Evolutionary conservation across 2,113 vertebrate genomes (phyloP).

Genomic region (Cyanoramphus novaezelandiae): DNA sequence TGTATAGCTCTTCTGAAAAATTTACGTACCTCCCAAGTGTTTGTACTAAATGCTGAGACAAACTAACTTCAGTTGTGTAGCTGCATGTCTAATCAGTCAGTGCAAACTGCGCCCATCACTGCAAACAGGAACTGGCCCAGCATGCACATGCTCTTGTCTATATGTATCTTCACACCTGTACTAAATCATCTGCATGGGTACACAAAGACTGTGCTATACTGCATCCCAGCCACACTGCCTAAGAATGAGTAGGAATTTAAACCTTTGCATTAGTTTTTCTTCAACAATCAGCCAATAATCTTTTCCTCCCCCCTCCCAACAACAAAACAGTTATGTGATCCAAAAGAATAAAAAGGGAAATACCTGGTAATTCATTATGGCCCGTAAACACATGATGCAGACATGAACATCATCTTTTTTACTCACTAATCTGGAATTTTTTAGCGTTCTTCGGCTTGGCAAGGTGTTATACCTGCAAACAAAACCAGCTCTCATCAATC

Average conservation of each 20-base stretch:
- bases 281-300: no score
- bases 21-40: not conserved
- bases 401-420: constrained; percentile 98
- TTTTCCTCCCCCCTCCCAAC: not conserved
- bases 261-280: rapidly evolving
- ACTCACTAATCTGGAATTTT: constrained; percentile 93
- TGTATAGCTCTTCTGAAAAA: not conserved
- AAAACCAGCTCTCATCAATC: not conserved
- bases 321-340: rapidly evolving
- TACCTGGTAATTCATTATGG: constrained; percentile 99
- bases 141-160: no score
- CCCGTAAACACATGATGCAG: constrained; percentile 95
- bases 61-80: not conserved
- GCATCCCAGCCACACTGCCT: not conserved
- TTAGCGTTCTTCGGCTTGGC: constrained; percentile 91
- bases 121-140: not conserved
- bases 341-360: not conserved
- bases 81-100: not conserved
- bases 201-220: rapidly evolving
- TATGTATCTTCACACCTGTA: not conserved
- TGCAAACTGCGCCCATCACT: not conserved
- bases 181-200: rapidly evolving
- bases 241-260: not conserved
- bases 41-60: no score
- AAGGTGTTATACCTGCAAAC: constrained; percentile 88